A percentile compares a stretch with the other conserved stretches of the same genome.
These are phyloP conservation scores for Margaritifera margaritifera DNA, from an alignment of 2,888 invertebrate genomes.

Conservation along the genomic window DNA sequence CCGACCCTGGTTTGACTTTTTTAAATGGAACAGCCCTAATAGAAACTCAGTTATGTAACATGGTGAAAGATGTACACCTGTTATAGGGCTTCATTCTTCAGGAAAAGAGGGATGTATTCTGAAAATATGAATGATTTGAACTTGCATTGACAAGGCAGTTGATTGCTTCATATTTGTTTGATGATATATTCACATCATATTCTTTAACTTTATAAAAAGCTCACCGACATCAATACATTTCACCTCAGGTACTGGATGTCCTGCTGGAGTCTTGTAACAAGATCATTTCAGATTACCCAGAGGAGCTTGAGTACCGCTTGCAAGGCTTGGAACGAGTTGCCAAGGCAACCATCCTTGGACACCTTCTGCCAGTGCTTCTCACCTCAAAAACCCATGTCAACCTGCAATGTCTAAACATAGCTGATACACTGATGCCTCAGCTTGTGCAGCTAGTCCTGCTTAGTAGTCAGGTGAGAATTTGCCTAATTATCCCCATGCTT, in stretches of 20 bases:
- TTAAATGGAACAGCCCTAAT: too few species aligned
- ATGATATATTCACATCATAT: too few species aligned
- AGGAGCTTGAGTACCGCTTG: conserved; percentile 61
- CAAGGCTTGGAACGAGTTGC: conserved; percentile 66
- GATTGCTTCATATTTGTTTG: too few species aligned
- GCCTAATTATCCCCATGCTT: background rate
- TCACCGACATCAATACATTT: background rate
- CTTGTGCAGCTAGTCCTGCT: conserved; percentile 68
- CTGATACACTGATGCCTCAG: conserved; percentile 66
- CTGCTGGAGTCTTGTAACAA: conserved; percentile 63
- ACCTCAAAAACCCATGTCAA: conserved; percentile 69
- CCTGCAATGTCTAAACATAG: conserved; percentile 60
- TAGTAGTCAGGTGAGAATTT: conserved; percentile 66
- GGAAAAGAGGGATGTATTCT: too few species aligned
- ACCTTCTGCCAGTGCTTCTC: conserved; percentile 66
- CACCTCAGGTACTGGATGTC: conserved; percentile 64
- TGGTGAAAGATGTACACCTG: too few species aligned
- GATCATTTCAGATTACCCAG: conserved; percentile 53
- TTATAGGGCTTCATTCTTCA: too few species aligned
- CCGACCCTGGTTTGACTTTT: too few species aligned
- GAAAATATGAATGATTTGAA: too few species aligned
- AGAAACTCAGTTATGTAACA: too few species aligned
- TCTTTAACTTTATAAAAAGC: too few species aligned
- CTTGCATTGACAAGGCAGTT: too few species aligned
- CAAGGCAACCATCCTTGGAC: conserved; percentile 70